Base-by-base conservation (phyloP, 2,113 vertebrate genomes). In the Thomomys bottae region DNA sequence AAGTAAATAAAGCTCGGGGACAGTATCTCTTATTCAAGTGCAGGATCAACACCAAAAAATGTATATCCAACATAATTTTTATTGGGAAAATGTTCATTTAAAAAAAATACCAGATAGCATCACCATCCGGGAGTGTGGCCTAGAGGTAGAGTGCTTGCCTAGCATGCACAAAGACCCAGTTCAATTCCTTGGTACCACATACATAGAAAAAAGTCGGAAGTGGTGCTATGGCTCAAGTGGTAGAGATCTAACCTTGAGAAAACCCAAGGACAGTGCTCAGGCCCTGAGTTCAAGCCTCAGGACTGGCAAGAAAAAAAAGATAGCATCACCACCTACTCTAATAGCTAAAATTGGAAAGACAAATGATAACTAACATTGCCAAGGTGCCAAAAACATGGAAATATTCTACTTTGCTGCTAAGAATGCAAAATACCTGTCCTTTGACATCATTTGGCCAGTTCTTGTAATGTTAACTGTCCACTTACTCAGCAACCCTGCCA, bases 291-390 rank as follows among this genome's bases (percentile, higher is more conserved):
- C n/a, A n/a, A n/a, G n/a, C n/a, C n/a, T n/a, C n/a, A n/a, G n/a
- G n/a, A n/a, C n/a, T n/a, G n/a, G n/a, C n/a, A n/a, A n/a, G n/a
- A 30, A 70, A 54, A 84, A 92, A 59, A 38, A 79, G 6, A 9
- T 75, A 78, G 23, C 30, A 54, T 45, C 42, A 34, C 40, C 24
- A 70, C 61, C 64, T 67, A 70, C 61, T 38, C 40, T 34, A 79
- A 83, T n/a, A 86, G 36, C 40, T 86, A 83, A 87, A 94, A 81
- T 66, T 88, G 26, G n/a, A 72, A 85, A 75, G 5, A 42, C 5
- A 89, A 89, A 73, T 14, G 88, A 72, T 68, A 90, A 21, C 24
- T 77, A 72, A 38, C 85, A 23, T 24, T 91, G 57, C 18, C 64
- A 94, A 78, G 66, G 61, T 78, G 20, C 42, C 8, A 24, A 88